A percentile compares a stretch with the other conserved stretches of the same genome.
These are phyloP conservation scores for Caenorhabditis sp. DNA, from an alignment of 2,888 invertebrate genomes.

Conservation along the genomic window DNA sequence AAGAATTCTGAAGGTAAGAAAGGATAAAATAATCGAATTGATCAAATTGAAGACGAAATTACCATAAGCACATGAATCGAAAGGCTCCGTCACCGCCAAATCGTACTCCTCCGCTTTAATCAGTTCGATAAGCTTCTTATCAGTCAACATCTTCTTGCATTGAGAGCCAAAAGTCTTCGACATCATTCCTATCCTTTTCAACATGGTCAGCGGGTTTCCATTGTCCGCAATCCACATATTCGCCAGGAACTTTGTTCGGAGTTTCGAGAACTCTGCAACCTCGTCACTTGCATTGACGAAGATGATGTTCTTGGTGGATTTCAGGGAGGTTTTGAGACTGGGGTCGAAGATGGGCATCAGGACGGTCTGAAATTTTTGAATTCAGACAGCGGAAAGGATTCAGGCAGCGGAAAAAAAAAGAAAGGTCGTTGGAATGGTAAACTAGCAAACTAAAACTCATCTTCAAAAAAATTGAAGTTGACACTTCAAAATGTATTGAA, in stretches of 20 bases:
- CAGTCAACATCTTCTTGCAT: constrained; percentile 47
- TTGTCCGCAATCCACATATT: constrained; percentile 40
- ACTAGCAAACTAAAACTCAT: too few species aligned
- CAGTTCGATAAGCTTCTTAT: constrained; percentile 45
- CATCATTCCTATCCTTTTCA: constrained; percentile 41
- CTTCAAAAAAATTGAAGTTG: too few species aligned
- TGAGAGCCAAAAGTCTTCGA: constrained; percentile 33
- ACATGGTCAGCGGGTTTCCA: constrained; percentile 37
- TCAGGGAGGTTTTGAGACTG: constrained; percentile 23
- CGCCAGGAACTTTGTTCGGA: constrained; percentile 26
- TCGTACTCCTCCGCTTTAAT: constrained; percentile 68
- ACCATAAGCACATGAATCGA: constrained; percentile 67
- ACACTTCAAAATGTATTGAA: too few species aligned
- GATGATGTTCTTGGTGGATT: constrained; percentile 47
- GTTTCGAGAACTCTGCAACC: constrained; percentile 25
- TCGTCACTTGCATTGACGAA: constrained; percentile 31
- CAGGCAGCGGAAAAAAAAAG: not conserved
- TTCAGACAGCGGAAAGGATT: too few species aligned
- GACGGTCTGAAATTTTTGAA: constrained; percentile 50
- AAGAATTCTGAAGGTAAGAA: constrained; percentile 55
- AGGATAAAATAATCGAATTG: too few species aligned
- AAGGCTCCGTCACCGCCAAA: constrained; percentile 66
- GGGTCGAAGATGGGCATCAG: constrained; percentile 54
- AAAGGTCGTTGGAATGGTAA: too few species aligned
- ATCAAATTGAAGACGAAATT: constrained; percentile 5